Conservation (phyloP, 2,888 invertebrate genomes). For the Macropis europaea region DNA sequence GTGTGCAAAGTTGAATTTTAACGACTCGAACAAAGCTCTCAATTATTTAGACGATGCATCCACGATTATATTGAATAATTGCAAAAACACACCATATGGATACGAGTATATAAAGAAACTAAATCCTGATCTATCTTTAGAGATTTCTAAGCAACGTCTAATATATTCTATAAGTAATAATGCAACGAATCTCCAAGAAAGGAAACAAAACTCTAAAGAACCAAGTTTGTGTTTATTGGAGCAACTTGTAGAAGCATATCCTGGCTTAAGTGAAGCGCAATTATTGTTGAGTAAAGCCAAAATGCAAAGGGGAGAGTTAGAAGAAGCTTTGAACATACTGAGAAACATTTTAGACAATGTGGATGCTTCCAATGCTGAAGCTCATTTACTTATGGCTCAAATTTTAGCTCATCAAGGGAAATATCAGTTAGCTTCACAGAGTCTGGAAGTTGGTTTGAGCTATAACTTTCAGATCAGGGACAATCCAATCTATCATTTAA, state of each 20-base stretch:
- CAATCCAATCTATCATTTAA: conserved; percentile 93
- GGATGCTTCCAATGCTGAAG: conserved; percentile 90
- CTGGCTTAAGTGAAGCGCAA: conserved; percentile 86
- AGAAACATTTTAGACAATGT: conserved; percentile 87
- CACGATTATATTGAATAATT: conserved; percentile 80
- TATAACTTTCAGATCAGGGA: conserved; percentile 96
- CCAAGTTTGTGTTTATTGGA: conserved; percentile 80
- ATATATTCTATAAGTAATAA: conserved; percentile 86
- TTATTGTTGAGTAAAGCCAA: conserved; percentile 90
- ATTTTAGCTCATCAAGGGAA: conserved; percentile 87
- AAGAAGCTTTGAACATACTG: conserved; percentile 86
- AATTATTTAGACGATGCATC: conserved; percentile 84
- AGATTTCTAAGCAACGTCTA: conserved; percentile 89
- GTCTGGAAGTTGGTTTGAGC: conserved; percentile 93
- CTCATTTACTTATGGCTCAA: conserved; percentile 92
- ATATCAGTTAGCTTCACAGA: conserved; percentile 90
- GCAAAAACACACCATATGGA: conserved; percentile 85
- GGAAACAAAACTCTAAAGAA: conserved; percentile 2
- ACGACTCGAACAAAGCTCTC: conserved; percentile 82
- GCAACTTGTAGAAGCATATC: conserved; percentile 88
- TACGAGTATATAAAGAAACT: conserved; percentile 87
- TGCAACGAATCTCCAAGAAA: neutral
- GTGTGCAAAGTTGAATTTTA: conserved; percentile 84
- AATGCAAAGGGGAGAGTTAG: conserved; percentile 89
- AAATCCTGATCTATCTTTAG: conserved; percentile 92